phyloP scores from a whole-genome alignment of 2,888 invertebrate species.

The Hypena proboscidalis region DNA sequence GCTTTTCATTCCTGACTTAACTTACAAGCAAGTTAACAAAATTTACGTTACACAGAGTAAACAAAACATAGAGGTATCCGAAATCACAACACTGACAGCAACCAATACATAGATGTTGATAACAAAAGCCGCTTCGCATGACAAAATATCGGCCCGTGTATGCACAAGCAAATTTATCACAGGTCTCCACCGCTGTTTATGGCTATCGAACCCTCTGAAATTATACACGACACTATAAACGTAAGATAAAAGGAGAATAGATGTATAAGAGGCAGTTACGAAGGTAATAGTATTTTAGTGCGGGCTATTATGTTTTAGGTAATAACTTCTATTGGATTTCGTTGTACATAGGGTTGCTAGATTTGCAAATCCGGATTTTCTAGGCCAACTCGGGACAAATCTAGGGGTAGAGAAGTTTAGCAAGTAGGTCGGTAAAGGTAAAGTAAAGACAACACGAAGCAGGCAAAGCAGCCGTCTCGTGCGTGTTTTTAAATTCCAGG shows the following conservation, averaged over 20 bases:
- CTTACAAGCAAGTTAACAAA: no score
- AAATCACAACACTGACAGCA: not conserved
- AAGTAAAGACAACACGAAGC: no score
- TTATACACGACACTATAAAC: slow-evolving; percentile 15
- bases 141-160: slow-evolving; percentile 16
- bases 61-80: no score
- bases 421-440: no score
- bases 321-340: not conserved
- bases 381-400: no score
- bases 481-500: no score
- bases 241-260: slow-evolving; percentile 6
- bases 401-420: no score
- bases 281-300: slow-evolving; percentile 7
- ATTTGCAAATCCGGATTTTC: no score
- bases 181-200: slow-evolving; percentile 14
- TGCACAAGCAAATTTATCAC: slow-evolving; percentile 18
- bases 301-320: slow-evolving; percentile 1
- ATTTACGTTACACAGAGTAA: no score
- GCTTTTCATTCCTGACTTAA: no score
- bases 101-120: slow-evolving; percentile 2
- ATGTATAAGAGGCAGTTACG: slow-evolving; percentile 6
- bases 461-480: no score
- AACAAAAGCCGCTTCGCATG: slow-evolving; percentile 14
- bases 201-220: slow-evolving; percentile 18
- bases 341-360: no score